Percentiles rank a stretch among this genome's conserved stretches.
phyloP scores from a whole-genome alignment of 2,888 invertebrate species.

The Ferrisia virgata region DNA sequence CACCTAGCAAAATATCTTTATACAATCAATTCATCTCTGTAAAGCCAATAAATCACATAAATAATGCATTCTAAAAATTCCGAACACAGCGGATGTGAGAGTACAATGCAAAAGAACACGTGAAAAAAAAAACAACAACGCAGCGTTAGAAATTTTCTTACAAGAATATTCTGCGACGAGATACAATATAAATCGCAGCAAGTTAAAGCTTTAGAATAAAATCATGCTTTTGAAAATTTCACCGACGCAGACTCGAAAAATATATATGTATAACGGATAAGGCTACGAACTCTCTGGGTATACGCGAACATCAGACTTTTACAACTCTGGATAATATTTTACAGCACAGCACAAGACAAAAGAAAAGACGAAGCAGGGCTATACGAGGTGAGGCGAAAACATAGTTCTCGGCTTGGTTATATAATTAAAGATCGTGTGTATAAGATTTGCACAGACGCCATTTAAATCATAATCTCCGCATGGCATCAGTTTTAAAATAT shows the following conservation, averaged over 20 bases:
- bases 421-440: neutral
- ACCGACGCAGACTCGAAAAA: neutral
- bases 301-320: neutral
- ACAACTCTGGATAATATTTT: neutral
- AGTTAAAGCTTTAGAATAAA: neutral
- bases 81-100: too few relatives aligned
- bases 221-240: neutral
- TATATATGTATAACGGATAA: too few relatives aligned
- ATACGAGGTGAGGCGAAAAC: neutral
- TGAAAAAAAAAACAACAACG: too few relatives aligned
- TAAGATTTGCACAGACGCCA: neutral
- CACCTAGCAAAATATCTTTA: too few relatives aligned
- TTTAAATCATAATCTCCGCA: neutral
- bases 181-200: neutral
- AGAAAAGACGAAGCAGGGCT: neutral
- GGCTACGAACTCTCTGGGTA: neutral
- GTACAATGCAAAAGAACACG: too few relatives aligned
- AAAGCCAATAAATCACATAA: too few relatives aligned
- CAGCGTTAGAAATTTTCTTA: neutral
- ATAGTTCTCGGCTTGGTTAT: neutral
- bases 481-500: conserved; percentile 6
- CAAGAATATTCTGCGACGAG: neutral
- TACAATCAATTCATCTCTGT: too few relatives aligned
- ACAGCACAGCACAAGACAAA: neutral
- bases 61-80: too few relatives aligned